Evolutionary conservation across 2,888 invertebrate genomes (phyloP), one percentile per base, ranked within the genome.

Genomic region (Formica aserva): DNA sequence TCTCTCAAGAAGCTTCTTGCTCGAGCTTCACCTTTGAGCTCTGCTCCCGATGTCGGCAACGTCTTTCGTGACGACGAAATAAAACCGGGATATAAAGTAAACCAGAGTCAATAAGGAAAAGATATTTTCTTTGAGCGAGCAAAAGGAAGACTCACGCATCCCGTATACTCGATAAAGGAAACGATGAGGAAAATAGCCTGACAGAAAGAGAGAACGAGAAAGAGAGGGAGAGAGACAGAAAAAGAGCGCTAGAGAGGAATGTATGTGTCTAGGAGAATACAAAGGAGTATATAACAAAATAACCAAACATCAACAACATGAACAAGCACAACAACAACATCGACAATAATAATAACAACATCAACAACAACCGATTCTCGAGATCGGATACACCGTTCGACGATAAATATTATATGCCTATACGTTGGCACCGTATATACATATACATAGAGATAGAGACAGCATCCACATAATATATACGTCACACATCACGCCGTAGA

Each of bases 401-500:
- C 15, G 52, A 67, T 74, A 57, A 48, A 66, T 66, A 52, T 75
- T 75, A 82, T 32, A 29, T 29, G 32, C 35, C 35, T 65, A 63
- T 26, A 78, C 55, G 72, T 71, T 65, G 71, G 60, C 66, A 71
- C 41, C 66, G 82, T 87, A 83, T 85, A 48, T 82, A 88, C 74
- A 71, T 83, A 76, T 83, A 72, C 67, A 86, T 78, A 82, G 57
- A 90, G 65, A 78, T 69, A 78, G 22, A 85, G 41, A 85, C 84
- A 84, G 85, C 85, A 88, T 84, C 87, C 82, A 85, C 83, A 92
- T 91, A 92, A 90, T 48, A 69, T 80, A 69, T 75, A 91, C 88
- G 92, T 90, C 88, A 94, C 94, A 94, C 92, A 92, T 82, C 67
- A 89, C 87, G 92, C 92, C 92, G 93, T 94, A 94, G 94, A 94